phyloP scores from a whole-genome alignment of 2,113 vertebrate species.

The Argyrosomus japonicus region DNA sequence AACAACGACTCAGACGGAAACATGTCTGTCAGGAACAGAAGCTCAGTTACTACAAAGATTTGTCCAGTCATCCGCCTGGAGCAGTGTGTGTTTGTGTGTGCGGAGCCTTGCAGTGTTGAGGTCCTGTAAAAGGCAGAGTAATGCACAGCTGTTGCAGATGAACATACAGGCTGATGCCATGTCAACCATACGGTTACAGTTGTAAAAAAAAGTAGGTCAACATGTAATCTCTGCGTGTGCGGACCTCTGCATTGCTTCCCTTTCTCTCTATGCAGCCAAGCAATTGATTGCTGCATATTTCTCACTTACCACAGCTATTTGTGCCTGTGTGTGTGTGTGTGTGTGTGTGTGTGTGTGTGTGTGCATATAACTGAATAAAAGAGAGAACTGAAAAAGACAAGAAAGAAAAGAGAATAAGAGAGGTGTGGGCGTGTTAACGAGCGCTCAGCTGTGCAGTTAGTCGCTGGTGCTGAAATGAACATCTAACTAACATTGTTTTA shows the following conservation, averaged over 20 bases:
- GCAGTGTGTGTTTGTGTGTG: neutral
- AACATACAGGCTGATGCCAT: neutral
- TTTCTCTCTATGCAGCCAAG: neutral
- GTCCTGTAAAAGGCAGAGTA: too few relatives aligned
- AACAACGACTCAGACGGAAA: neutral
- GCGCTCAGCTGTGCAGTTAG: neutral
- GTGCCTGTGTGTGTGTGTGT: neutral
- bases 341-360: neutral
- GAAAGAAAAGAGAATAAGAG: neutral
- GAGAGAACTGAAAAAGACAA: neutral
- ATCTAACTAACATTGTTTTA: neutral
- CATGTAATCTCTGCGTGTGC: neutral
- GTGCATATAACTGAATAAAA: neutral
- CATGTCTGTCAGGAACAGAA: neutral
- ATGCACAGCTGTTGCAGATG: slow-evolving; percentile 6
- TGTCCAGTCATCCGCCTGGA: neutral
- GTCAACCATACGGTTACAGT: slow-evolving; percentile 17
- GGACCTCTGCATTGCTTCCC: slow-evolving; percentile 10
- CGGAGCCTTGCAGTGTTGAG: too few relatives aligned
- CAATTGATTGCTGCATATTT: slow-evolving; percentile 39
- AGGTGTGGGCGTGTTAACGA: neutral
- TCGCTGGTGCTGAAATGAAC: neutral
- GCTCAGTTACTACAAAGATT: neutral
- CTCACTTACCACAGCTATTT: slow-evolving; percentile 17
- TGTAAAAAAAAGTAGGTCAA: slow-evolving; percentile 27